Percentiles rank a stretch among this genome's conserved stretches.
Conservation (phyloP, 2,113 vertebrate genomes). For the Carollia perspicillata region DNA sequence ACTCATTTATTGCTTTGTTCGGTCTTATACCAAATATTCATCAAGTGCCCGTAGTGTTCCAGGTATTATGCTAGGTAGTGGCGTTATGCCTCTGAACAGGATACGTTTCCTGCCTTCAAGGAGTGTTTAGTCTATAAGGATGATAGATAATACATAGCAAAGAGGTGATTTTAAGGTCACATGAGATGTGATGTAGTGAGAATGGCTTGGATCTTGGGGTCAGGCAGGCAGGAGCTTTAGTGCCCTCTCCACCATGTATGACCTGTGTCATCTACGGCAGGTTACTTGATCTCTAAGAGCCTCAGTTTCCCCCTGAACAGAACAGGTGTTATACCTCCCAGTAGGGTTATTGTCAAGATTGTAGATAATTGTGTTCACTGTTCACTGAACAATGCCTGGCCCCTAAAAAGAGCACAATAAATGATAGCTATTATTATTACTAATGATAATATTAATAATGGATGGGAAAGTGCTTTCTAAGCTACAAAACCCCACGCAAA, state of each 20-base stretch:
- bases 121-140: neutral
- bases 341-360: neutral
- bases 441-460: constrained; percentile 71
- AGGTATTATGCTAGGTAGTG: neutral
- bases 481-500: constrained; percentile 63
- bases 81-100: neutral
- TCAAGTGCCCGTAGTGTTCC: neutral
- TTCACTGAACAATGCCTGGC: constrained; percentile 2
- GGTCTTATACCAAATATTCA: neutral
- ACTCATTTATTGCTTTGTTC: neutral
- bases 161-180: neutral
- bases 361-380: constrained; percentile 21
- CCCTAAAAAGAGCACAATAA: constrained; percentile 50
- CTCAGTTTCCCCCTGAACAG: neutral
- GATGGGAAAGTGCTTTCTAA: constrained; percentile 62
- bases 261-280: accelerated
- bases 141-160: neutral
- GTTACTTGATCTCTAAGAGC: neutral
- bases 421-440: constrained; percentile 70
- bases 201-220: neutral
- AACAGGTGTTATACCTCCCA: neutral
- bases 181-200: neutral
- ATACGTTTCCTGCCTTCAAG: neutral
- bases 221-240: neutral
- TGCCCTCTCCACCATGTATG: neutral